Conservation (phyloP, 2,888 invertebrate species). For the Drosophila robusta region DNA sequence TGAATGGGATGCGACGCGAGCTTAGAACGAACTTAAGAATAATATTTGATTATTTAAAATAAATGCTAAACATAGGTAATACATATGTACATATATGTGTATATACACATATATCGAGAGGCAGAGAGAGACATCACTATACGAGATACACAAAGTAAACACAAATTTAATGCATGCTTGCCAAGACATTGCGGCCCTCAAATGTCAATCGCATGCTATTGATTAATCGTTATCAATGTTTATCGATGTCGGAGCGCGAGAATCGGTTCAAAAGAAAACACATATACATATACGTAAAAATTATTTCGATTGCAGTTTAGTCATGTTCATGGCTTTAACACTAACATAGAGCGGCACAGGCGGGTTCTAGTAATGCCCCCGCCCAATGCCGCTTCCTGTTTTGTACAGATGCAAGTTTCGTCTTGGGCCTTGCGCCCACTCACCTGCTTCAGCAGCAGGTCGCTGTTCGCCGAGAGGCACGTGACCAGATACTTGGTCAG, state of each 20-base stretch:
- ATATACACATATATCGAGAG: not conserved
- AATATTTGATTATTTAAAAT: conserved; percentile 20
- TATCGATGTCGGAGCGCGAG: conserved; percentile 41
- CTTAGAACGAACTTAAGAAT: conserved; percentile 50
- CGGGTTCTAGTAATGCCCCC: conserved; percentile 3
- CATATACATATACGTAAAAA: not conserved
- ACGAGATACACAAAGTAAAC: conserved; percentile 10
- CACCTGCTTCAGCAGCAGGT: conserved; percentile 96
- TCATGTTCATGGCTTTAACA: conserved; percentile 17
- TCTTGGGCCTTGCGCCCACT: conserved; percentile 39
- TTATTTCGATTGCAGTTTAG: not conserved
- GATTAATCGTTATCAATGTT: conserved; percentile 40
- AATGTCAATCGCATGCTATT: conserved; percentile 58
- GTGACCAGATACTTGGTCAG: conserved; percentile 97
- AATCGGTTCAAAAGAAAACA: conserved; percentile 12
- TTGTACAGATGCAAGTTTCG: not conserved
- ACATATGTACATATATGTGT: conserved; percentile 4
- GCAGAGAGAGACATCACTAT: conserved; percentile 18
- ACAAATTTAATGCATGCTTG: conserved; percentile 44
- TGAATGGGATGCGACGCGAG: conserved; percentile 16
- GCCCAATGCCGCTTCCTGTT: not conserved
- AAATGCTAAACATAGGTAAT: conserved; percentile 20
- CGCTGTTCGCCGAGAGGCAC: conserved; percentile 96
- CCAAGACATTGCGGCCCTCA: conserved; percentile 50
- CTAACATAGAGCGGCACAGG: conserved; percentile 44